Evolutionary conservation across 2,797 vertebrate species (phyloP), one percentile per base, ranked within the genome.

Genomic region (Microctenopoma lineatum): DNA sequence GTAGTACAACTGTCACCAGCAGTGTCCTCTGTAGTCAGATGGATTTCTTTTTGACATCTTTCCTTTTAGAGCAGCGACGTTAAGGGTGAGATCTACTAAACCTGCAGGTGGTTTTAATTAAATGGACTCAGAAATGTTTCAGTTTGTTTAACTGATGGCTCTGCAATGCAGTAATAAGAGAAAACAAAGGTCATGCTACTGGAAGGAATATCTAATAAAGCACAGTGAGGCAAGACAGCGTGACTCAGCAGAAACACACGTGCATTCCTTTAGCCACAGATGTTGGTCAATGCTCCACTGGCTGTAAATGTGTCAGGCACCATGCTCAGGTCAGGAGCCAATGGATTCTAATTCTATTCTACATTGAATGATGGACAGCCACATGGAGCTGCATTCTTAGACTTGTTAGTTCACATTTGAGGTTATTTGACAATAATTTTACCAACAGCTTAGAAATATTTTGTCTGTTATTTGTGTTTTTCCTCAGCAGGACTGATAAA

Each of bases 181-280:
- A 21, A 29, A 32, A 32, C 64, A 72, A 64, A 75, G 69, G 70
- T 86, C 65, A 70, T 1, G 5, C 41, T 47, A 3, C 51, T 57
- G 57, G 39, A 25, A 67, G 67, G 58, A 66, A 68, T 78, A 76
- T 73, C 61, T 59, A 76, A 80, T 70, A 65, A 70, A 54, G 59
- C 56, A 54, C 25, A 74, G 70, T 65, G 50, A 15, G n/a, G 26
- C 50, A 39, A 59, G 29, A 56, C 12, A 18, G 53, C 15, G 18
- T 86, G 88, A 89, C 68, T 89, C 85, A 83, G 87, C 86, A 80
- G 21, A 21, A 21, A 21, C 21, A 21, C 21, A 21, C 21, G 21
- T 21, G 21, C 21, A 21, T 21, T 21, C 21, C 21, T 21, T 21
- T 16, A 4, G 27, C 27, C 27, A 29, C 27, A 29, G 27, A 29